These are phyloP conservation scores for Stegostoma tigrinum DNA, from an alignment of 2,113 vertebrate genomes.

Conservation along the genomic window DNA sequence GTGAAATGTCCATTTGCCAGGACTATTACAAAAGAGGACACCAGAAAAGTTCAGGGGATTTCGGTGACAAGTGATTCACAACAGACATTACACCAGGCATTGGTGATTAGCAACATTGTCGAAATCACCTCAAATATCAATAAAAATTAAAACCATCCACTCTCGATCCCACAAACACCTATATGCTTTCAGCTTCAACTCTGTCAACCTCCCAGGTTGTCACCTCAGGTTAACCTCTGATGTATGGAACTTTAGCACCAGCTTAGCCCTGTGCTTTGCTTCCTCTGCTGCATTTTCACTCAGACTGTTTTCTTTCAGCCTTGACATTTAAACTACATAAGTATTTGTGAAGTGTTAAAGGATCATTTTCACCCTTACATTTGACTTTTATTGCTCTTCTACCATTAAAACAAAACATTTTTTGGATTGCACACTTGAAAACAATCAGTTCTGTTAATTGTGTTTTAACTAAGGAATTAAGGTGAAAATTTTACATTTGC, in stretches of 20 bases:
- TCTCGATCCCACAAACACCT: neutral
- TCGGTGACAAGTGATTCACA: neutral
- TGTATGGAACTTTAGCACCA: neutral
- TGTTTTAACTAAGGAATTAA: neutral
- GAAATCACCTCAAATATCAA: neutral
- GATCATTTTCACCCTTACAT: neutral
- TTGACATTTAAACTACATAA: neutral
- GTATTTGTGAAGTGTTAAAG: neutral
- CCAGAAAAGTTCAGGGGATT: neutral
- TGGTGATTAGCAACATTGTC: neutral
- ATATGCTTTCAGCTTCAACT: neutral
- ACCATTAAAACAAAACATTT: neutral
- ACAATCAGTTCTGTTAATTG: neutral
- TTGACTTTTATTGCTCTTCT: neutral
- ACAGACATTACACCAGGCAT: neutral
- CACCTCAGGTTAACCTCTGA: neutral
- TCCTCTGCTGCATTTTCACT: neutral
- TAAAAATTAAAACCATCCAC: neutral
- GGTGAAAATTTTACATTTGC: neutral
- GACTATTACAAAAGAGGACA: neutral
- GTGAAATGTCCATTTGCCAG: neutral
- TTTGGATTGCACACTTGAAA: neutral
- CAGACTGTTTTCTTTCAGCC: neutral
- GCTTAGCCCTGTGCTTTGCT: neutral
- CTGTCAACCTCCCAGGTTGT: slow-evolving; percentile 7